Evolutionary conservation across 2,113 vertebrate species (phyloP), one percentile per base, ranked within the genome.

Genomic region (Glareola pratincola): DNA sequence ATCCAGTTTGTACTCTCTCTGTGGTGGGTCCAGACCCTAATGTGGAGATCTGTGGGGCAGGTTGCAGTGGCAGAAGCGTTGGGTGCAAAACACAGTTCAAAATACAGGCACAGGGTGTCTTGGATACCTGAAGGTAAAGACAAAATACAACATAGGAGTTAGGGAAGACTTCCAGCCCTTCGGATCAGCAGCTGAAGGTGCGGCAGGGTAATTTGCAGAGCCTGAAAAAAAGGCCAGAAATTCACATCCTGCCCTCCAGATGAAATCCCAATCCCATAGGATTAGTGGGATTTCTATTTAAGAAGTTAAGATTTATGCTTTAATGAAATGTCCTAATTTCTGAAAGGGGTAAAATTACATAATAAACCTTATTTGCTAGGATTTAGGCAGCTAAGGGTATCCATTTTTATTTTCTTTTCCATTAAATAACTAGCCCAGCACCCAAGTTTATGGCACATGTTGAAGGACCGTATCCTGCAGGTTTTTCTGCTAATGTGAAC

Each of bases 341-440:
- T 62, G 63, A 73, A 50, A 29, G 32, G 14, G 32, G 9, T 67
- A 47, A 77, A 71, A 80, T 83, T 51, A 56, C 14, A 21, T 14
- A 8, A 13, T 57, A 63, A 85, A 45, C 10, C 6, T 48, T n/a
- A 24, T 69, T 85, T 92, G 5, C 37, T 69, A 37, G 26, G 47
- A 74, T 54, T 66, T 88, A 45, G 36, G 50, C 32, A 62, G 30
- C 43, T 81, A 48, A 63, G 71, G 4, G 10, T 59, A 51, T 37
- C 0, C 0, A 4, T 3, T 37, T n/a, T 32, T 56, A 4, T 34
- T 56, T 51, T n/a, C 53, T 41, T 54, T 45, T 51, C 18, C 6
- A 37, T 69, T 73, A 39, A 85, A 57, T 48, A 57, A 20, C 24
- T 69, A 73, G 10, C 15, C 41, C n/a, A 27, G 22, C n/a, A 45